Evolutionary conservation across 2,113 vertebrate species (phyloP).

Genomic region (Centropus bengalensis): DNA sequence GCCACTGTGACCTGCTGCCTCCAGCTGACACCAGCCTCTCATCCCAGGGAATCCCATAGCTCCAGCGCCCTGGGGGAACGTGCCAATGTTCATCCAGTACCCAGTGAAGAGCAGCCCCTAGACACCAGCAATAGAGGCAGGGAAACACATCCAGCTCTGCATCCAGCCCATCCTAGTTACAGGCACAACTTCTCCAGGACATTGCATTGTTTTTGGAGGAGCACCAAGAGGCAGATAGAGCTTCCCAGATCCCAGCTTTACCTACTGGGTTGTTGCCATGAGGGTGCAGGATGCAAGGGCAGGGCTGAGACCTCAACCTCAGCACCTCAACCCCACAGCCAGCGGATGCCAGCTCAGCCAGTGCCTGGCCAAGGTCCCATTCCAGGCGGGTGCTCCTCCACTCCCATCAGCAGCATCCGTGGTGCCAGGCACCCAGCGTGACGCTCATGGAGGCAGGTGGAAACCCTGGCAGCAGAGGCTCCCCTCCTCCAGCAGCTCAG

Average conservation of each 20-base stretch:
- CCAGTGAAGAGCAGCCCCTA: not conserved
- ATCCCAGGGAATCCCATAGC: not conserved
- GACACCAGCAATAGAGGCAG: not conserved
- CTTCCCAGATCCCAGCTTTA: not conserved
- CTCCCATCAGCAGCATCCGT: not conserved
- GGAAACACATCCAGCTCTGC: not conserved
- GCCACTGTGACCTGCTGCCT: not conserved
- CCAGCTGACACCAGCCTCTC: not conserved
- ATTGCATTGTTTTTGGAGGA: fast-evolving
- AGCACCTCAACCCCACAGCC: not conserved
- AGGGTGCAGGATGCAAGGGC: not conserved
- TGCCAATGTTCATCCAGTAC: not conserved
- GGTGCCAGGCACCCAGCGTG: fast-evolving
- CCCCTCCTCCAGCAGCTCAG: not conserved
- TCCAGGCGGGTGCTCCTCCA: not conserved
- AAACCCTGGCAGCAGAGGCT: fast-evolving
- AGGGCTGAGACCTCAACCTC: not conserved
- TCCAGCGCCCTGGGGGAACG: not conserved
- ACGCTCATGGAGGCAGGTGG: fast-evolving
- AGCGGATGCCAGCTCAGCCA: not conserved
- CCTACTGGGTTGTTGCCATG: not conserved
- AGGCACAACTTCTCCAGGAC: not conserved
- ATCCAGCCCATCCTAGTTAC: not conserved
- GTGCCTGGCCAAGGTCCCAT: not conserved
- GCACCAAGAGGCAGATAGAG: fast-evolving